Conservation (phyloP, 2,888 invertebrate species). For the Timema podura region DNA sequence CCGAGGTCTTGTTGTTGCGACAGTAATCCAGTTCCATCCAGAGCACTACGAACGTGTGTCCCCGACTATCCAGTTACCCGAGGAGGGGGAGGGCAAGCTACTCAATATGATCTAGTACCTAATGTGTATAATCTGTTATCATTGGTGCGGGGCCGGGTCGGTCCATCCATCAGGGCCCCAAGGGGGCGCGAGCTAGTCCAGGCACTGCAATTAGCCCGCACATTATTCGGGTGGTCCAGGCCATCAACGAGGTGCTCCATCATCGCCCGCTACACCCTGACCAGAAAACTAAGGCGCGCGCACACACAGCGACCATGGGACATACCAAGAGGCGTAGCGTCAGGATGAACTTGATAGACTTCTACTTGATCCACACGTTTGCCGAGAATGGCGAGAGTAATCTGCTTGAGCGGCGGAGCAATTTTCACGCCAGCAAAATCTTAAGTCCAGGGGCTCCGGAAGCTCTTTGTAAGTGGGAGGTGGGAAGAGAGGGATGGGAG, state of each 20-base stretch:
- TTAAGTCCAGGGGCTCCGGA: no score
- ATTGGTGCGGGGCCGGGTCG: conserved; percentile 14
- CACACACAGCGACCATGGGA: not conserved
- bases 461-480: no score
- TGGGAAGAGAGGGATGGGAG: no score
- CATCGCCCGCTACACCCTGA: conserved; percentile 11
- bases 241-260: conserved; percentile 31
- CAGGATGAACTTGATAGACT: no score
- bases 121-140: conserved; percentile 20
- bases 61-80: not conserved
- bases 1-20: no score
- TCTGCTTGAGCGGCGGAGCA: no score
- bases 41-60: no score
- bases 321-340: no score
- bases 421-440: no score
- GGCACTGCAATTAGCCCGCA: conserved; percentile 55
- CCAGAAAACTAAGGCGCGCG: not conserved
- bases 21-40: no score
- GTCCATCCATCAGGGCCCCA: conserved; percentile 18
- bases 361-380: no score
- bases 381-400: no score
- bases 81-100: conserved; percentile 6
- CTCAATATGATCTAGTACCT: not conserved
- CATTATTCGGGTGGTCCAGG: conserved; percentile 53
- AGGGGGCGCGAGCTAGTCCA: conserved; percentile 37